Base-by-base conservation (phyloP, 1,140 invertebrate genomes). In the Colletes latitarsis region DNA sequence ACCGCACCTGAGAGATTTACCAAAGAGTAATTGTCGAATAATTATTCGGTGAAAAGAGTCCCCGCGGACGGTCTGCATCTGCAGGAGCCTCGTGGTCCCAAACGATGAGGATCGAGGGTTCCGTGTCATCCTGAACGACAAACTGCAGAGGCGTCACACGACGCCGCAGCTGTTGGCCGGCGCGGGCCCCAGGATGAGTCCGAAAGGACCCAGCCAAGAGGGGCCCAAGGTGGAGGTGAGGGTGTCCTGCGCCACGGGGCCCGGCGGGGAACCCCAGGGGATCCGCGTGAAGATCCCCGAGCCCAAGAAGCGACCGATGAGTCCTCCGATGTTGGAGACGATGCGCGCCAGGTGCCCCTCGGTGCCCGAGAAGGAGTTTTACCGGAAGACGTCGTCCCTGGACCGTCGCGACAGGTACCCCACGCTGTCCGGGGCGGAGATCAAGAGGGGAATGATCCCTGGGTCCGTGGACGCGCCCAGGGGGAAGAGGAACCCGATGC, bases 251-350 rank as follows among this genome's bases (percentile, higher is more conserved):
- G 88, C 92, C 6, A 6, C 91, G 0, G 49, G 80, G n/a, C 92
- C 92, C 0, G 92, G 92, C 8, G 91, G 83, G 5, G 89, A 91
- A 12, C 92, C 93, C 0, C 91, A 90, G 60, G 90, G 88, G 10
- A 86, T 93, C 19, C 87, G 92, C 4, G 91, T 93, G 0, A 91
- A 88, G 46, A 93, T 93, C n/a, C 90, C 92, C 12, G 92, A 93
- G 63, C 92, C 92, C 1, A 91, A 92, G 64, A 92, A 91, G 63
- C 76, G 91, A n/a, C 88, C 90, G 0, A 88, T 88, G 71, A 91
- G 91, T 72, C 91, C 91, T 1, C 89, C 89, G 0, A 52, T 88
- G 70, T 75, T 75, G 12, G 79, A 85, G 2, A 43, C 79, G 43
- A 84, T 76, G 77, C 86, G 89, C 4, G 82, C 82, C 62, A 86